These are phyloP conservation scores for Lasioglossum zephyrum DNA, from an alignment of 2,888 invertebrate species.

Conservation along the genomic window DNA sequence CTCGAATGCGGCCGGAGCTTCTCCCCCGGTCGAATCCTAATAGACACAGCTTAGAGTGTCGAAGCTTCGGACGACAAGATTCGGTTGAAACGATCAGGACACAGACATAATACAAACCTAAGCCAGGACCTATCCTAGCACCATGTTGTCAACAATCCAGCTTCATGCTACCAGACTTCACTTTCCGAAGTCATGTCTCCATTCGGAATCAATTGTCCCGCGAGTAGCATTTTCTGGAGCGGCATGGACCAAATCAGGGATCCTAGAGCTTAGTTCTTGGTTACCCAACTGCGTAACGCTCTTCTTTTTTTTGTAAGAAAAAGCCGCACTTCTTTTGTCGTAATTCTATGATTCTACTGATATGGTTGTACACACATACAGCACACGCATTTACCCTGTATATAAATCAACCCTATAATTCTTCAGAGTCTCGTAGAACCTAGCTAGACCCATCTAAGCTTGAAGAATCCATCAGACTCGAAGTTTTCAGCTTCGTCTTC, in stretches of 20 bases:
- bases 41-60: not conserved
- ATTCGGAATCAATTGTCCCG: not conserved
- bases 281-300: not conserved
- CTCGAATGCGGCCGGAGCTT: not conserved
- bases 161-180: not conserved
- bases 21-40: not conserved
- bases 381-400: no score
- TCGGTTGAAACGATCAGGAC: not conserved
- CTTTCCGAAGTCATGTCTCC: not conserved
- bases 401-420: not conserved
- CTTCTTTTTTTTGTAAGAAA: no score
- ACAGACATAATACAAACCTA: not conserved
- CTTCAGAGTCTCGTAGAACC: not conserved
- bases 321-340: no score
- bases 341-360: no score
- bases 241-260: not conserved
- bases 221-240: not conserved
- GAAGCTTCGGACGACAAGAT: not conserved
- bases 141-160: not conserved
- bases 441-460: not conserved
- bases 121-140: not conserved
- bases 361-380: no score
- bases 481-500: not conserved
- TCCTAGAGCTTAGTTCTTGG: not conserved
- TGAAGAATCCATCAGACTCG: not conserved